Evolutionary conservation across 1,140 invertebrate species (phyloP), one percentile per base, ranked within the genome.

Genomic region (Rhopalosiphum padi): DNA sequence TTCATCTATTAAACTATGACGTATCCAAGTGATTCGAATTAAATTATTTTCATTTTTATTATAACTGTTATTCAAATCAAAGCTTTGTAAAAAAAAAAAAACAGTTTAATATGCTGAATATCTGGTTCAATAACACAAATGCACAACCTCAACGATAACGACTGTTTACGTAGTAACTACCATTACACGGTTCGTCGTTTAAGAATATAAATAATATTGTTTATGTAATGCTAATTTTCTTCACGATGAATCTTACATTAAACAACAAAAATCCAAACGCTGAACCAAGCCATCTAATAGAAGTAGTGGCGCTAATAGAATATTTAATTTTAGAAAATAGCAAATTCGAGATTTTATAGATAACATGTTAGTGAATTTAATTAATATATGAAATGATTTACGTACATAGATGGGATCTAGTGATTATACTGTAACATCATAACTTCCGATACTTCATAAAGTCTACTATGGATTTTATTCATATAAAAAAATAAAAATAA

Each of bases 131-230:
- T 37, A 23, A 83, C 37, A 83, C 37, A 25, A 46, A 43, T 43
- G 30, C 37, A 30, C 8, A 43, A n/a, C 43, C 15, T 3, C 11
- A 43, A n/a, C 25, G 43, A 87, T 87, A 46, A 46, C 9, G 41
- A 46, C 25, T 25, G 30, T 77, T 77, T 77, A 77, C 15, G 30
- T 48, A 30, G 43, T n/a, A n/a, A 43, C 4, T 30, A 15, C 25
- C 37, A 85, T 85, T 46, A 87, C 11, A 43, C 15, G 85, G 9
- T 43, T 48, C 23, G 1, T 46, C 43, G 15, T 46, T 87, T 21
- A 87, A 48, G 43, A 48, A 77, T 77, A 77, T 87, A 87, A 87
- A 77, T 77, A 87, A 30, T 87, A 48, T 43, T 30, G 43, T 87
- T 87, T 46, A 87, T 46, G 25, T 48, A 25, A 46, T 30, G 41